Evolutionary conservation across 2,113 vertebrate genomes (phyloP).

Genomic region (Rhabdornis inornatus): DNA sequence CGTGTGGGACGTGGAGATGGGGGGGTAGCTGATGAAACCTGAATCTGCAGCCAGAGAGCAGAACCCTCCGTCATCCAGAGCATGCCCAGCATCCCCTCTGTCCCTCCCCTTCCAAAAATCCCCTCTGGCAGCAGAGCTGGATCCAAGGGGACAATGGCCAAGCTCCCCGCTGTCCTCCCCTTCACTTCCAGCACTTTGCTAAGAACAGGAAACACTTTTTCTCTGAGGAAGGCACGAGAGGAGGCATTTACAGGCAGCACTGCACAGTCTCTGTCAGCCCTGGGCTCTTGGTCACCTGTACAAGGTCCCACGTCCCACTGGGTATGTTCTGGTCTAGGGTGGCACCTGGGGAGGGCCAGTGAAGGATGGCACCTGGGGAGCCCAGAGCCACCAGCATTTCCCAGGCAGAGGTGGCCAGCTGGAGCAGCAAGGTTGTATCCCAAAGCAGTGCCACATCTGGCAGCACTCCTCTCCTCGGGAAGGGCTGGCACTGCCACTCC

Average conservation of each 20-base stretch:
- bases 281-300: not conserved
- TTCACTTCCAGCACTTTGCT: not conserved
- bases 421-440: accelerated
- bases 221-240: not conserved
- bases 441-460: not conserved
- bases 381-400: not conserved
- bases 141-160: not conserved
- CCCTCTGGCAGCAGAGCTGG: not conserved
- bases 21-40: constrained; percentile 70
- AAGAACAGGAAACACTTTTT: not conserved
- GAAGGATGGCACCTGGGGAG: not conserved
- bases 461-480: not conserved
- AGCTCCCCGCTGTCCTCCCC: not conserved
- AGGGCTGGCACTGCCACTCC: not conserved
- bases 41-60: constrained; percentile 53
- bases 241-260: not conserved
- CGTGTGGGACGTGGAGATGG: constrained; percentile 66
- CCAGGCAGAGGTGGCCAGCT: not conserved
- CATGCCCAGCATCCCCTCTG: not conserved
- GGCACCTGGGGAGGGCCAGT: not conserved
- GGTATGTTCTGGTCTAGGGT: not conserved
- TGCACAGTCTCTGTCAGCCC: not conserved
- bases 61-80: not conserved
- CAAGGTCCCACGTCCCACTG: not conserved
- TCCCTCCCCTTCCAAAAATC: not conserved